Evolutionary conservation across 64 coral and sea anemone genomes (phyloP), one percentile per base, ranked within the genome.

Genomic region (Montipora cactus): DNA sequence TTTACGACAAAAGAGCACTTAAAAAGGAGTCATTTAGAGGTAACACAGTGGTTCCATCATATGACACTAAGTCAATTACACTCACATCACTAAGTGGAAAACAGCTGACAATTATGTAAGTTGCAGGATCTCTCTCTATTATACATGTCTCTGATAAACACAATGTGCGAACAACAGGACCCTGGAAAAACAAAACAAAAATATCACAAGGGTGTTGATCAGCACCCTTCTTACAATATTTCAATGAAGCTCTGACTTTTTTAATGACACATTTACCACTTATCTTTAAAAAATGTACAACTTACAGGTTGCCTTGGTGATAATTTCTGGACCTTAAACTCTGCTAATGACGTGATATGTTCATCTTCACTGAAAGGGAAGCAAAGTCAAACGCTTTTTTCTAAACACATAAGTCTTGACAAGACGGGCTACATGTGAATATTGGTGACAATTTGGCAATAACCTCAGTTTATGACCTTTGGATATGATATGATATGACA

Each of bases 261-360:
- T 37, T 2, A 37, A 37, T 37, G 37, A 37, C 37, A 37, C 37
- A 37, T n/a, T n/a, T 2, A 37, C 37, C 37, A 37, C 37, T 37
- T 2, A 37, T 37, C 37, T 37, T 37, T 37, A 37, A 37, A 37
- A 37, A 37, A 37, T 37, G 37, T 4, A 64, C 61, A 64, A 94
- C 94, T 99, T 91, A 99, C 98, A 7, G 59, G 79, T 94, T 92
- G 93, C 79, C 98, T 91, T 15, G 76, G n/a, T 16, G 92, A 89
- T 69, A 96, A 89, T 88, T 99, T 99, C 70, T 99, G 95, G 49
- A 99, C 98, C 89, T 89, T 96, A 75, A 99, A 99, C 75, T 99
- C 98, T 19, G 98, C 95, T 84, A 99, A 51, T 79, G 98, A 99
- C 66, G 98, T 99, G 12, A 99, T 87, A 58, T 96, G 90, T 73